Evolutionary conservation across 2,113 vertebrate species (phyloP).

Genomic region (Ceyx margarethae): DNA sequence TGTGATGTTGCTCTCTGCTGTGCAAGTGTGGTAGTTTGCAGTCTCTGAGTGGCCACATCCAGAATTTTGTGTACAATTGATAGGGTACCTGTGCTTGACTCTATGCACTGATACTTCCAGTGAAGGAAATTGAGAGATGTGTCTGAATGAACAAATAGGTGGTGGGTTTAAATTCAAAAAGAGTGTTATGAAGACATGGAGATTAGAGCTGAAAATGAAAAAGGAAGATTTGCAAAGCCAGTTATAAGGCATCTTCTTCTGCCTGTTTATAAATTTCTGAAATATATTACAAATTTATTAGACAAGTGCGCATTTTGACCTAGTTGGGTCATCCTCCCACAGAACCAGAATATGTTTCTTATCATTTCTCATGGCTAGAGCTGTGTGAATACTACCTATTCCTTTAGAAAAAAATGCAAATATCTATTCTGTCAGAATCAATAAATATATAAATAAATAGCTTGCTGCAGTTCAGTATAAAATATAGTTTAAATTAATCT

Average conservation of each 20-base stretch:
- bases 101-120: neutral
- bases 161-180: neutral
- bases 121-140: neutral
- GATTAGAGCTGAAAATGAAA: neutral
- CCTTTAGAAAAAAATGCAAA: neutral
- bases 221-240: neutral
- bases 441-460: constrained; percentile 13
- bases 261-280: neutral
- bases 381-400: neutral
- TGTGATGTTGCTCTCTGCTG: neutral
- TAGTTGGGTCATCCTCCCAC: neutral
- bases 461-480: neutral
- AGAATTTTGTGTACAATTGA: neutral
- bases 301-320: neutral
- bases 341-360: neutral
- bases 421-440: neutral
- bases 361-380: neutral
- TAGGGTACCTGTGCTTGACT: neutral
- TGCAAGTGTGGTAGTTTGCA: neutral
- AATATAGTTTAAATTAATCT: constrained; percentile 2
- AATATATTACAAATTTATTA: neutral
- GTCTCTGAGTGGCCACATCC: too few species aligned
- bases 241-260: neutral
- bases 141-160: neutral
- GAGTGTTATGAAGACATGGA: neutral